Percentiles rank a stretch among this genome's conserved stretches.
These are phyloP conservation scores for Ischnura elegans DNA, from an alignment of 2,888 invertebrate species.

Conservation along the genomic window DNA sequence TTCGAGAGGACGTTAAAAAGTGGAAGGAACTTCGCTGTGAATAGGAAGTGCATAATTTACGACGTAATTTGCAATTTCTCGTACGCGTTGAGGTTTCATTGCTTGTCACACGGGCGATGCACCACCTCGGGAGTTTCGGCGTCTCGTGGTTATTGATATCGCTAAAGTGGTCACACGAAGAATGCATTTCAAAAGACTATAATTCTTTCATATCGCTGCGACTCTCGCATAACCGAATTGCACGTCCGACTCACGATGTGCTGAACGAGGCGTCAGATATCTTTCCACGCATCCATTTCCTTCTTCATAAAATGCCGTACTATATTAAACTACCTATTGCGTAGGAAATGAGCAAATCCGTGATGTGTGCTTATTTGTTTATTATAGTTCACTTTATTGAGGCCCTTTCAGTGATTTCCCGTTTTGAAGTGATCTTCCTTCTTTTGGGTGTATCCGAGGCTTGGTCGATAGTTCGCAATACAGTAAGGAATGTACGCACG, in stretches of 20 bases:
- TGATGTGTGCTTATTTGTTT: no score
- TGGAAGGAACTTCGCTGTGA: not conserved
- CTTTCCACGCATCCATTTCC: not conserved
- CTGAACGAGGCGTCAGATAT: not conserved
- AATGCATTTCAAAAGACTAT: not conserved
- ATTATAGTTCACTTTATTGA: no score
- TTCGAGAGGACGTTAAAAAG: not conserved
- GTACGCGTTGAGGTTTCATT: not conserved
- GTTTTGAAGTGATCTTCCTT: no score
- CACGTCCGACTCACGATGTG: not conserved
- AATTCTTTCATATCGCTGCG: not conserved
- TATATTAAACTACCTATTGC: no score
- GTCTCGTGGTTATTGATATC: conserved; percentile 3
- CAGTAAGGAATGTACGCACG: no score
- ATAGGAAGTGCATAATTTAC: not conserved
- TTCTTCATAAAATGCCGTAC: not conserved
- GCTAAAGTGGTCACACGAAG: not conserved
- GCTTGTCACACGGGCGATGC: not conserved
- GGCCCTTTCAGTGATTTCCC: no score
- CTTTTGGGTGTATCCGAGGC: no score
- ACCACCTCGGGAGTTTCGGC: conserved; percentile 3
- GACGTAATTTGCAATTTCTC: conserved; percentile 22
- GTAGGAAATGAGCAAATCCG: no score
- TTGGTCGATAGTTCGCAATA: no score
- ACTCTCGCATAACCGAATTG: not conserved